A percentile compares a stretch with the other conserved stretches of the same genome.
These are phyloP conservation scores for Hyaena hyaena DNA, from an alignment of 2,113 vertebrate genomes.

Conservation along the genomic window DNA sequence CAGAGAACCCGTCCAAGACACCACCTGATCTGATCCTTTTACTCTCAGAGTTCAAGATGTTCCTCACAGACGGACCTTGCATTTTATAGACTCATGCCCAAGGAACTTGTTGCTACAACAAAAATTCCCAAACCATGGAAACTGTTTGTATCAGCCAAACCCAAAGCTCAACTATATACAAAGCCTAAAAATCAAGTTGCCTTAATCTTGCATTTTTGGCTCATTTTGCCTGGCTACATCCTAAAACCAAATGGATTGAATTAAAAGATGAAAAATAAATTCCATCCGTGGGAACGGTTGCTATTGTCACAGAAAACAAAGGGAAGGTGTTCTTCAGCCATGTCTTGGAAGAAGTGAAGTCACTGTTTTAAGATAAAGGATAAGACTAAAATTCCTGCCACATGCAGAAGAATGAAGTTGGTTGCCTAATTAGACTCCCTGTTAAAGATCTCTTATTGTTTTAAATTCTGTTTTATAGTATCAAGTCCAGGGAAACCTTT, in stretches of 20 bases:
- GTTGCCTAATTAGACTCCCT: constrained; percentile 36
- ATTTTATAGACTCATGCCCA: constrained; percentile 58
- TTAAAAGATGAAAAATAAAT: constrained; percentile 86
- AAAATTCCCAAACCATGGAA: constrained; percentile 80
- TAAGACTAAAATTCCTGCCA: constrained; percentile 27
- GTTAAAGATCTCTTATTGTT: constrained; percentile 33
- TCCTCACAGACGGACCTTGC: not conserved
- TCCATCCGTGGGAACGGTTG: constrained; percentile 80
- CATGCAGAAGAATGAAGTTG: constrained; percentile 7
- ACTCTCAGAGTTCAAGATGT: constrained; percentile 45
- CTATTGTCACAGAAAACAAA: constrained; percentile 77
- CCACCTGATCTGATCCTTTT: constrained; percentile 58
- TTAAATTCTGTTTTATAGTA: constrained; percentile 66
- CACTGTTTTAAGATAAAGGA: constrained; percentile 40
- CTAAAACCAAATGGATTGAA: constrained; percentile 85
- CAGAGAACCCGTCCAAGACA: constrained; percentile 54
- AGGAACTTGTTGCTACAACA: constrained; percentile 83
- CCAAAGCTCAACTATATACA: constrained; percentile 67
- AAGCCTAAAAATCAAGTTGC: constrained; percentile 80
- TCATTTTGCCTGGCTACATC: constrained; percentile 82
- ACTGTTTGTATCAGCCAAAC: constrained; percentile 79
- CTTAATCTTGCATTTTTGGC: constrained; percentile 86
- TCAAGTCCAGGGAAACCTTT: constrained; percentile 5
- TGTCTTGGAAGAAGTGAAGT: constrained; percentile 43
- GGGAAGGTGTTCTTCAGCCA: constrained; percentile 61